Percentiles rank a stretch among this genome's conserved stretches.
These are phyloP conservation scores for Smutsia gigantea DNA, from an alignment of 2,797 vertebrate genomes.

Conservation along the genomic window DNA sequence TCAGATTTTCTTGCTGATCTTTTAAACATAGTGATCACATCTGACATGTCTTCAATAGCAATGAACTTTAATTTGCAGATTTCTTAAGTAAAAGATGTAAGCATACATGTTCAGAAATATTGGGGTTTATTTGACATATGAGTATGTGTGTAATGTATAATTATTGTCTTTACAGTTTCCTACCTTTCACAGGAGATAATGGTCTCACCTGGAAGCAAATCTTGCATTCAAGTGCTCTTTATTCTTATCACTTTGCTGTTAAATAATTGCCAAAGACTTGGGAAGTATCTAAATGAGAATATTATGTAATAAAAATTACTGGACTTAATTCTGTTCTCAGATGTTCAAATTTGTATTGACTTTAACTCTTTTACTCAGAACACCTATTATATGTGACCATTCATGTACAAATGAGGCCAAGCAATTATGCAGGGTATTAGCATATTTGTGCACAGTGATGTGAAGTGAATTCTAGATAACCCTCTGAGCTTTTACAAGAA, in stretches of 20 bases:
- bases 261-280: conserved; percentile 15
- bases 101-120: neutral
- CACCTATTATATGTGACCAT: conserved; percentile 16
- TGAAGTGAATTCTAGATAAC: conserved; percentile 26
- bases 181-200: neutral
- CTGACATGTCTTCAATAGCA: neutral
- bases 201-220: neutral
- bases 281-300: neutral
- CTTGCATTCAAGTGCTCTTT: neutral
- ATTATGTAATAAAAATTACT: neutral
- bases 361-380: conserved; percentile 2
- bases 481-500: neutral
- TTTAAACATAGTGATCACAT: conserved; percentile 60
- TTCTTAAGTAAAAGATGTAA: conserved; percentile 34
- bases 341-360: conserved; percentile 55
- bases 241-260: neutral
- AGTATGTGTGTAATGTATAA: neutral
- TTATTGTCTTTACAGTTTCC: neutral
- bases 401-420: conserved; percentile 37
- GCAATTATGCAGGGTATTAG: conserved; percentile 18
- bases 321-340: conserved; percentile 43
- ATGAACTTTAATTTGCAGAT: neutral
- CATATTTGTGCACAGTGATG: neutral
- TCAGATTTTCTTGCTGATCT: conserved; percentile 45
- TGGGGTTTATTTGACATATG: neutral